phyloP scores from a whole-genome alignment of 2,888 invertebrate species.

The Anarsia innoxiella region DNA sequence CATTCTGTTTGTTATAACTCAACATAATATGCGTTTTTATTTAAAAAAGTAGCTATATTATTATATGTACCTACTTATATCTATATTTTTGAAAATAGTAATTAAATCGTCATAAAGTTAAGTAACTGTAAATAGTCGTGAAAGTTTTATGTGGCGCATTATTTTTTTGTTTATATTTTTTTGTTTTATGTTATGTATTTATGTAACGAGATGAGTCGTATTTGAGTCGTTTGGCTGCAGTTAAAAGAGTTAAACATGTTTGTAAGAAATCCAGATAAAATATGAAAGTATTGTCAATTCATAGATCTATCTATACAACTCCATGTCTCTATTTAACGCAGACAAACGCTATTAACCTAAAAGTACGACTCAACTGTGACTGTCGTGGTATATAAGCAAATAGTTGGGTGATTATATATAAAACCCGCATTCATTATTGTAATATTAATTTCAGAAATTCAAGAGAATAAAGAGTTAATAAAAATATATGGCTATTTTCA shows the following conservation, averaged over 20 bases:
- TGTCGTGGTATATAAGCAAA: slow-evolving; percentile 72
- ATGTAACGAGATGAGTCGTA: slow-evolving; percentile 59
- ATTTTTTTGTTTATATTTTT: slow-evolving; percentile 56
- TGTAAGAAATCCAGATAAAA: no score
- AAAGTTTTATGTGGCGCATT: slow-evolving; percentile 72
- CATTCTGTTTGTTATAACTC: slow-evolving; percentile 48
- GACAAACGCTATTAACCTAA: no score
- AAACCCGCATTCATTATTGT: slow-evolving; percentile 74
- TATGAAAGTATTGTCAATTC: slow-evolving; percentile 9
- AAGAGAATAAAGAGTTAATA: slow-evolving; percentile 75
- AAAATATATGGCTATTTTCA: slow-evolving; percentile 38
- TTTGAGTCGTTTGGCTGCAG: no score
- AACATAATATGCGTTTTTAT: slow-evolving; percentile 56
- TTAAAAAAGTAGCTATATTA: slow-evolving; percentile 63
- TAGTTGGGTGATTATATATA: slow-evolving; percentile 74
- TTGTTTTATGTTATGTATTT: slow-evolving; percentile 65
- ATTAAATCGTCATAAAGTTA: slow-evolving; percentile 60
- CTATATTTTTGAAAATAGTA: slow-evolving; percentile 69
- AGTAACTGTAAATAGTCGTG: slow-evolving; percentile 70
- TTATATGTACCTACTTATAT: slow-evolving; percentile 70
- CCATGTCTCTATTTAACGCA: not conserved
- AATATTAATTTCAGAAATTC: slow-evolving; percentile 75
- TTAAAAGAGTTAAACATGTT: no score
- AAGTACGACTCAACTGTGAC: slow-evolving; percentile 39
- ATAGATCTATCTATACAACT: slow-evolving; percentile 36